phyloP scores from a whole-genome alignment of 30 jellyfish, hydroid and myxozoan genomes.

The Turritopsis dohrnii region DNA sequence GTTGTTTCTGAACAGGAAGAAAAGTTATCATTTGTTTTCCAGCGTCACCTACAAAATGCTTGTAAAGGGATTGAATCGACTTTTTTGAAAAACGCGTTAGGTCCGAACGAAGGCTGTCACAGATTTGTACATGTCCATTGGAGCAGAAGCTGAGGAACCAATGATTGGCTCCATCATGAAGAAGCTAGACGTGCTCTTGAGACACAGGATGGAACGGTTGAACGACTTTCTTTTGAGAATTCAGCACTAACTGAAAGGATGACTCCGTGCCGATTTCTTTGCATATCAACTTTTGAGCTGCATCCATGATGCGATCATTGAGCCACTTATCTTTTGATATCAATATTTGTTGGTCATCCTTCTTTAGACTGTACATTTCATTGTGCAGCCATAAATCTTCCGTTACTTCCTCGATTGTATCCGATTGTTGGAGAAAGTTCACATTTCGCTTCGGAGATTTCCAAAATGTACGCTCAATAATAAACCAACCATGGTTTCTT shows the following conservation, averaged over 20 bases:
- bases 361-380: neutral
- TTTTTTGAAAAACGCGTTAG: neutral
- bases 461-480: neutral
- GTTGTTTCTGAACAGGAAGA: neutral
- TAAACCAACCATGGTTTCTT: neutral
- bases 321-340: neutral
- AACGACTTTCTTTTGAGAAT: too few relatives aligned
- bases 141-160: too few relatives aligned
- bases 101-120: neutral
- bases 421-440: neutral
- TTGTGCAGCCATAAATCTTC: neutral
- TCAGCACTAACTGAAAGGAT: neutral
- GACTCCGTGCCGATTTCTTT: neutral
- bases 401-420: neutral
- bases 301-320: constrained; percentile 16
- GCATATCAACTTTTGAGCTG: neutral
- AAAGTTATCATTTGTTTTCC: neutral
- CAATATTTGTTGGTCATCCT: neutral
- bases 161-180: too few relatives aligned
- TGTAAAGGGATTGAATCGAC: neutral
- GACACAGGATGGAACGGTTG: too few relatives aligned
- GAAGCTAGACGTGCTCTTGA: too few relatives aligned
- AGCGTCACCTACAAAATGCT: neutral
- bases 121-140: neutral
- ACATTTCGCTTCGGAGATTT: neutral